Evolutionary conservation across 2,888 invertebrate genomes (phyloP).

Genomic region (Eilema griseolum): DNA sequence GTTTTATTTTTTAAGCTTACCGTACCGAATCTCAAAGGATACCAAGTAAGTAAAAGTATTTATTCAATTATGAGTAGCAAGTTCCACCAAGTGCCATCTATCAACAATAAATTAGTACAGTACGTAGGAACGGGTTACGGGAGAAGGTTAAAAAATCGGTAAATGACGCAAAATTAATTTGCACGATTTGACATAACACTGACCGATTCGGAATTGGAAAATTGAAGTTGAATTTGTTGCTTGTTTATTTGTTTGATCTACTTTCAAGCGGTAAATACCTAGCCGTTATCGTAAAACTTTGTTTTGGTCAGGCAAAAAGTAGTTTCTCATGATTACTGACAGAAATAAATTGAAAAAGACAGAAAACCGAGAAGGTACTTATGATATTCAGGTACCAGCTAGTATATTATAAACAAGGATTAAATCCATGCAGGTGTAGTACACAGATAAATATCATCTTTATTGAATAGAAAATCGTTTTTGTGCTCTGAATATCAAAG

Average conservation of each 20-base stretch:
- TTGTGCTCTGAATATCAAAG: background rate
- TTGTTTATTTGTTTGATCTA: too few species aligned
- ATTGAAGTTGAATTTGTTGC: background rate
- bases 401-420: background rate
- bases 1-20: too few species aligned
- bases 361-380: background rate
- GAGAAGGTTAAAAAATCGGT: background rate
- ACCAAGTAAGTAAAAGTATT: too few species aligned
- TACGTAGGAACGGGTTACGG: background rate
- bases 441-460: background rate
- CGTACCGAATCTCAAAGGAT: too few species aligned
- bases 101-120: too few species aligned
- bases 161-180: background rate
- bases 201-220: background rate
- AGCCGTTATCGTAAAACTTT: too few species aligned
- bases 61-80: too few species aligned
- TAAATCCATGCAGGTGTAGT: background rate
- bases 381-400: background rate
- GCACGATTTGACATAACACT: background rate
- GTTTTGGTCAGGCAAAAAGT: too few species aligned
- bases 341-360: background rate
- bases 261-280: too few species aligned
- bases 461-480: background rate
- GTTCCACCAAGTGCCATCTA: too few species aligned
- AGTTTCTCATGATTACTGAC: background rate